Conservation (phyloP, 1,140 invertebrate species). For the Ceratosolen solmsi region DNA sequence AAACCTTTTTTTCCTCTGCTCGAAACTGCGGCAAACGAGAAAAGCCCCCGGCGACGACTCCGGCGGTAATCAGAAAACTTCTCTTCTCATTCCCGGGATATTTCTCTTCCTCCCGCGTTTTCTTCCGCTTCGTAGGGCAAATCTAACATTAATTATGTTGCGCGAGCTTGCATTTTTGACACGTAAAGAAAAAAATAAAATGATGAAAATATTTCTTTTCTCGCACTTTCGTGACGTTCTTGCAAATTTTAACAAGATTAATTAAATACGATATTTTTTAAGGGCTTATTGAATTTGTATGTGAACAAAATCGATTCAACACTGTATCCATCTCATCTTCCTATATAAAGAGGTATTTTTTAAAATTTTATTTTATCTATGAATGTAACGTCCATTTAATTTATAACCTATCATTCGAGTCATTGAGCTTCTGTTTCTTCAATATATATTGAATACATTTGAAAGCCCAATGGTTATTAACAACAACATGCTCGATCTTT, state of each 20-base stretch:
- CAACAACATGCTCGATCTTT: no score
- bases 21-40: constrained; percentile 34
- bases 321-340: no score
- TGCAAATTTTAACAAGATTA: constrained; percentile 13
- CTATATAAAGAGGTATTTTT: no score
- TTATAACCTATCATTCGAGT: no score
- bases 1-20: neutral
- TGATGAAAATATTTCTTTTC: constrained; percentile 9
- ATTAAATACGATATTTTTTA: neutral
- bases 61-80: constrained; percentile 60
- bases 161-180: constrained; percentile 34
- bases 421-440: no score
- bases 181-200: constrained; percentile 11
- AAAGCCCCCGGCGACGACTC: constrained; percentile 33
- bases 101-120: constrained; percentile 49
- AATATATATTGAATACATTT: no score
- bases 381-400: no score
- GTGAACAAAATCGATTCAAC: neutral
- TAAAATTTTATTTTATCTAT: no score
- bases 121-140: constrained; percentile 36
- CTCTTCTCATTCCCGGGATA: constrained; percentile 44
- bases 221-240: constrained; percentile 28
- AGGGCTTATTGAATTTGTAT: neutral
- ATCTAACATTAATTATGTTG: constrained; percentile 42
- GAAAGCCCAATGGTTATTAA: no score